Percentiles rank a stretch among this genome's conserved stretches.
These are phyloP conservation scores for Heliornis fulica DNA, from an alignment of 2,113 vertebrate genomes.

Conservation along the genomic window DNA sequence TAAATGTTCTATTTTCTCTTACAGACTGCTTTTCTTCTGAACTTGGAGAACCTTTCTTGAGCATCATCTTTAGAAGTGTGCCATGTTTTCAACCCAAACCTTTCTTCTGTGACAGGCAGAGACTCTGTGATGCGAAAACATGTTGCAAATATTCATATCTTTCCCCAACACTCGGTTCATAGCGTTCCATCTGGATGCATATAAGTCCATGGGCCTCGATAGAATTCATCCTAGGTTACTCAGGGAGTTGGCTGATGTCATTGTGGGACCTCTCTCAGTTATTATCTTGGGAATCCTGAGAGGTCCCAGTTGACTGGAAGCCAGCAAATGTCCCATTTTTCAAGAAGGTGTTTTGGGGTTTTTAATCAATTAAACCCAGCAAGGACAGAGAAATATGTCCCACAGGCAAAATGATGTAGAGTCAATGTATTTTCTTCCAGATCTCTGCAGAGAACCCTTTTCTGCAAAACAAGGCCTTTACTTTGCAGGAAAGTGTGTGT, in stretches of 20 bases:
- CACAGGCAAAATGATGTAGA: background rate
- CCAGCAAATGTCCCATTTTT: no score
- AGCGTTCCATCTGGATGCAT: background rate
- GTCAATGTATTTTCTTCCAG: background rate
- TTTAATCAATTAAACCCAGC: background rate
- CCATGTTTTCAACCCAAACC: background rate
- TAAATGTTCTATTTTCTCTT: no score
- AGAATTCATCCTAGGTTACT: no score
- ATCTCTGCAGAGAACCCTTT: background rate
- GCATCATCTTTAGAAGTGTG: no score
- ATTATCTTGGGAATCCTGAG: no score
- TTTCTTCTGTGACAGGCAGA: background rate
- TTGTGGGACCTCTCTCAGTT: no score
- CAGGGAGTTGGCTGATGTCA: no score
- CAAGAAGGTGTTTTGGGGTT: no score
- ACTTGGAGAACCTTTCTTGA: no score
- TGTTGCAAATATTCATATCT: background rate
- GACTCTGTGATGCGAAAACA: background rate
- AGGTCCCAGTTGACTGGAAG: no score
- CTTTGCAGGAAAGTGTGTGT: background rate
- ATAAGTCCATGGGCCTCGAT: no score
- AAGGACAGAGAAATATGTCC: background rate
- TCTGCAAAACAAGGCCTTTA: background rate
- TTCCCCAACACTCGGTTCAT: background rate
- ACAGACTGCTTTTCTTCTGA: no score